A percentile compares a stretch with the other conserved stretches of the same genome.
Conservation (phyloP, 2,113 vertebrate species). For the Drymodes brunneopygia region DNA sequence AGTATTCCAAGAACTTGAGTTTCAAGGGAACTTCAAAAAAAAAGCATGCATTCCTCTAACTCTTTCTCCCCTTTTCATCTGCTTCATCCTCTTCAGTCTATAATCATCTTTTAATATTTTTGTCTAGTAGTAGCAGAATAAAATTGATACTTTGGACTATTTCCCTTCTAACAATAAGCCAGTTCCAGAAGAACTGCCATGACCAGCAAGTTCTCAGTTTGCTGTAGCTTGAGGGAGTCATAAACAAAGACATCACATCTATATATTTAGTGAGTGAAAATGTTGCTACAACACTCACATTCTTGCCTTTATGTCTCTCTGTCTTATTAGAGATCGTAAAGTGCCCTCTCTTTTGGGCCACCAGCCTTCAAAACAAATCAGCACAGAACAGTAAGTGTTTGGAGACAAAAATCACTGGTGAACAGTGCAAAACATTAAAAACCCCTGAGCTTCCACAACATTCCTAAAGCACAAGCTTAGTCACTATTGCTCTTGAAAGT, state of each 20-base stretch:
- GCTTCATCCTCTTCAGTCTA: not conserved
- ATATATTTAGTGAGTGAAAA: not conserved
- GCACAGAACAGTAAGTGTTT: not conserved
- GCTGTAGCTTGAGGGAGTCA: not conserved
- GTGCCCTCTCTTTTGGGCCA: not conserved
- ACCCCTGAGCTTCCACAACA: not conserved
- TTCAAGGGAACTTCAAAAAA: not conserved
- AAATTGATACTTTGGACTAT: not conserved
- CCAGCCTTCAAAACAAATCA: not conserved
- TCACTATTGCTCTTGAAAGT: not conserved
- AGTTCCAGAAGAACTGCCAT: not conserved
- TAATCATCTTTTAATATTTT: not conserved
- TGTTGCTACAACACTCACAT: not conserved
- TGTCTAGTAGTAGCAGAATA: not conserved
- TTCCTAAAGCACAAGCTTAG: not conserved
- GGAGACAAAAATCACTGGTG: not conserved
- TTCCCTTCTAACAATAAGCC: not conserved
- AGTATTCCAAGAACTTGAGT: not conserved
- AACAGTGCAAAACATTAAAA: not conserved
- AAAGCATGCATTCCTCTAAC: not conserved
- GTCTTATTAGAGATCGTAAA: not conserved
- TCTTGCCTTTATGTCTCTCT: not conserved
- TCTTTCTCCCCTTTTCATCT: not conserved
- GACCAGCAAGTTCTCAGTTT: not conserved
- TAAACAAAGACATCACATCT: not conserved